Base-by-base conservation (phyloP, 2,888 invertebrate species). In the Branchipolynoe longqiensis region DNA sequence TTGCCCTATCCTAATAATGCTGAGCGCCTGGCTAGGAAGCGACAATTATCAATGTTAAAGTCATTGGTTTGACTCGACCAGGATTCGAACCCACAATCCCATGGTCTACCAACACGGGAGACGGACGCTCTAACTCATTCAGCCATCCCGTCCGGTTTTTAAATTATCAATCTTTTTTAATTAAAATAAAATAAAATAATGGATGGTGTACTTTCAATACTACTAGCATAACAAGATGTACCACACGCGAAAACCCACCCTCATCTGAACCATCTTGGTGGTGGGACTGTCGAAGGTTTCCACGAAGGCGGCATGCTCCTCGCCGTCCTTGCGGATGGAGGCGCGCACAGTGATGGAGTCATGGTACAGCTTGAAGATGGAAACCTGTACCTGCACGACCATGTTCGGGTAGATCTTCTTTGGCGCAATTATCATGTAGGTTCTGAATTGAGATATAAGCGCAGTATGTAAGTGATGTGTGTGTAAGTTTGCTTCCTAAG, bases 361-460 rank as follows among this genome's bases (percentile, higher is more conserved):
- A 82, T 96, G 96, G 4, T 97, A 96, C 91, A 93, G 87, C 64
- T 96, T 95, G 40, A 98, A 94, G 54, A 98, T 96, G 84, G 96
- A 97, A 0, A 97, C 98, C 0, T 96, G 96, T 3, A 98, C 96
- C 91, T 97, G 96, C 6, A 98, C 98, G 84, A 98, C 96, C 91
- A 98, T 97, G 0, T 97, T 97, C 0, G 98, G 98, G 4, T 98
- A 95, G 22, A 98, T 96, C 95, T 97, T 96, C 89, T 96, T 96
- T 3, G 98, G 98, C 0, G 98, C 97, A 38, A 98, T 96, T 87
- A 98, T 96, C 92, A 99, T 97, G 93, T 98, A 98, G 14, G 97
- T 97, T 86, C 97, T 97, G 94, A 22, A 85, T n/a, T 56, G 12
- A 25, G 56, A 18, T 8, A 12, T 48, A 18, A 12, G 48, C 8